Base-by-base conservation (phyloP, 2,888 invertebrate genomes). In the Sarcophaga variegata region DNA sequence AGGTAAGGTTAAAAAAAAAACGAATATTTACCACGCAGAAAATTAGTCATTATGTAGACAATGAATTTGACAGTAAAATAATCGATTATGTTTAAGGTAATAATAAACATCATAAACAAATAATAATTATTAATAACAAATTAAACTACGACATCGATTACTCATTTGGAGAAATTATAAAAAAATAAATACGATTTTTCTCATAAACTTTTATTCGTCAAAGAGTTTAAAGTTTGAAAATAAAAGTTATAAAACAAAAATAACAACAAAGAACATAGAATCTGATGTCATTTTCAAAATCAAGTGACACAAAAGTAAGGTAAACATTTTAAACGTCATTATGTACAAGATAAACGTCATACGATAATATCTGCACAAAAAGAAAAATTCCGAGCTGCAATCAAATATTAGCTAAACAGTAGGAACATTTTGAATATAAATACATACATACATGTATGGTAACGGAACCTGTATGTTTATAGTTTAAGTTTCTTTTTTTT, bases 291-390 rank as follows among this genome's bases (percentile, higher is more conserved):
- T 22, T 74, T 75, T 27, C 12, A 76, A 67, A 75, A 37, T 37
- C 37, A 2, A 45, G 67, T 77, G 64, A 37, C 66, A 66, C 3
- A n/a, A 67, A 67, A 67, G 37, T 66, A 67, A 47, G 59, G 62
- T 63, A 83, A 83, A 69, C 67, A 69, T 74, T 69, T 74, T 45
- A 69, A 63, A 83, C 82, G 77, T 82, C 82, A 82, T 70, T 63
- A 45, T 6, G 59, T 54, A 27, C 63, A 64, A 82, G 37, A 64
- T 82, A 64, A 63, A 81, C 67, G 74, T 67, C 67, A 81, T 75
- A 22, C 27, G n/a, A 66, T 72, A 72, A 64, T 64, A 62, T 17
- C 14, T 59, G 17, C 20, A 80, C 17, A 59, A 10, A 17, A 70
- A 12, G 22, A 22, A 47, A 79, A 37, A 37, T 37, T 0, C 37